Evolutionary conservation across 1,140 invertebrate genomes (phyloP), one percentile per base, ranked within the genome.

Genomic region (Acromyrmex echinatior): DNA sequence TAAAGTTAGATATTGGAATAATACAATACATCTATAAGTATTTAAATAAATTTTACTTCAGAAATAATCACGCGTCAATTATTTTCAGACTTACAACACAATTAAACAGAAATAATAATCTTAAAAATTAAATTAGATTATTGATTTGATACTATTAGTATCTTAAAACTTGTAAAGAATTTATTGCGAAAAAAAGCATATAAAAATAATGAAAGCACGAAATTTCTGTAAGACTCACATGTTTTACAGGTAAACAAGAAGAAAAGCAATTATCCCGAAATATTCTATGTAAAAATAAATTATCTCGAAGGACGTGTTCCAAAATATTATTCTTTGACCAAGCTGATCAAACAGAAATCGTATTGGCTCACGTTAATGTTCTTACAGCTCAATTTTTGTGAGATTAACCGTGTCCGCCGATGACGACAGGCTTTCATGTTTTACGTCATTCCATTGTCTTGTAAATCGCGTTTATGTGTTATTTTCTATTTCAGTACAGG

Each of bases 401-500:
- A 71, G 66, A 81, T 81, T 81, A 81, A 70, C 35, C 21, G 3
- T 58, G 35, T 71, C 21, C 65, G 51, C 51, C 9, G 16, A 21
- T 16, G 25, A 28, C 51, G 35, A 60, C 65, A 12, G 14, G 16
- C 25, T 79, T 79, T 65, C 18, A 45, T 58, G 25, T 71, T 58
- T 65, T 60, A 66, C 65, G 53, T 71, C 66, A 71, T n/a, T 4
- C 51, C 5, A 81, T 81, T 81, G 79, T 81, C 66, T 71, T 16
- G 51, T 49, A 60, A 81, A 49, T 60, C 78, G 78, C 49, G 49
- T 45, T 35, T 81, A n/a, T 53, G 35, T 81, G 71, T 81, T 81
- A 81, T 81, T 81, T 81, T 71, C 1, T 45, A 70, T 58, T 45
- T n/a, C 56, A 58, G 0, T 25, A 45, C 45, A 21, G n/a, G 12